Base-by-base conservation (phyloP, 2,113 vertebrate genomes). In the Dryoscopus gambensis region DNA sequence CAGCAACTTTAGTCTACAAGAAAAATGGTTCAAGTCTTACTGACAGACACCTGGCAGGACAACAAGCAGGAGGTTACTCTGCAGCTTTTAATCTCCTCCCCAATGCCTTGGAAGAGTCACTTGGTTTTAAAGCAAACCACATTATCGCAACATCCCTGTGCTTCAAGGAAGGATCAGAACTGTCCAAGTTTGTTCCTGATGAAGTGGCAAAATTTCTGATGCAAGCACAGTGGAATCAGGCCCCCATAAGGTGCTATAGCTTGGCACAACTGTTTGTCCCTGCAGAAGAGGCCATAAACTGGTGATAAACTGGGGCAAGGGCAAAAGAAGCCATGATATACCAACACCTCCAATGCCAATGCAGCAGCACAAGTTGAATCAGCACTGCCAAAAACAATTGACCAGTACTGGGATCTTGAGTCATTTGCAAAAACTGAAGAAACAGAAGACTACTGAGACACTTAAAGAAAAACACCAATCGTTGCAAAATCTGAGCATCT, bases 221-320 rank as follows among this genome's bases (percentile, higher is more conserved):
- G 52, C 60, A 59, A 92, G 57, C 87, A 92, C 93, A 96, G 93
- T 75, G 91, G 84, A 82, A 87, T 68, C 52, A 57, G 77, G 57
- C 86, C 62, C 79, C 81, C 11, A 1, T 46, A 91, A 94, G 93
- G 83, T 93, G 92, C 92, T 71, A 55, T 1, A 84, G 52, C 85
- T 88, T 57, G 83, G 83, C 88, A 84, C 90, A 71, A 81, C 47
- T 75, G 55, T 75, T 88, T 37, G 69, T 92, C 83, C 83, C 89
- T 73, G 73, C 53, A 94, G 92, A 90, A 84, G 68, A 81, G 77
- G 85, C 90, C 64, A 46, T 6, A 20, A 71, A 74, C 64, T 30
- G 55, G 90, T 21, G 40, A 89, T 73, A 63, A 74, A 71, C 0
- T 31, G 46, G 77, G 74, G 83, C 57, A 53, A 60, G 67, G 67